phyloP scores from a whole-genome alignment of 2,888 invertebrate genomes.

The Dolichopus griseipennis region DNA sequence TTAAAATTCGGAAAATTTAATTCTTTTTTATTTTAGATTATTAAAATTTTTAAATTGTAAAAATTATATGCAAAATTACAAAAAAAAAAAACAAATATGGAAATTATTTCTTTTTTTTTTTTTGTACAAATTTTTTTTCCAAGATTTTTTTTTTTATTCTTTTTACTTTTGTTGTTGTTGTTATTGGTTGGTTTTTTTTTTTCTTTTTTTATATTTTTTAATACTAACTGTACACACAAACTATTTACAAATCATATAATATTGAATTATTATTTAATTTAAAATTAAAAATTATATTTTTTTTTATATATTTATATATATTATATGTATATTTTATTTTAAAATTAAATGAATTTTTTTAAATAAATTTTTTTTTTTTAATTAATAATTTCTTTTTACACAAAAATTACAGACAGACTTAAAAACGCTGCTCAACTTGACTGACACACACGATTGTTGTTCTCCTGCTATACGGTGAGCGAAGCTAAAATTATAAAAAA shows the following conservation, averaged over 20 bases:
- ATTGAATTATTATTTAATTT: neutral
- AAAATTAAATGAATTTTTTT: neutral
- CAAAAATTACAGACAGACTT: slow-evolving; percentile 3
- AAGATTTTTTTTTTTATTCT: neutral
- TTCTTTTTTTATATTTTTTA: neutral
- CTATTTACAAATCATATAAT: neutral
- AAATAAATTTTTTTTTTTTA: neutral
- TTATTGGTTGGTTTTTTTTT: neutral
- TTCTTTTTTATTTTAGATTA: neutral
- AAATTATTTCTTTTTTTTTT: too few species aligned
- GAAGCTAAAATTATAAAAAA: too few species aligned
- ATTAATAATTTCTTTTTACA: neutral
- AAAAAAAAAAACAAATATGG: neutral
- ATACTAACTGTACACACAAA: slow-evolving; percentile 3
- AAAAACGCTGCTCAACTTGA: slow-evolving; percentile 4
- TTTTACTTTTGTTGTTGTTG: neutral
- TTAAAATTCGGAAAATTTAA: neutral
- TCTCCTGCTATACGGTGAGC: neutral
- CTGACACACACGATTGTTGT: slow-evolving; percentile 6
- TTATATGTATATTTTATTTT: neutral
- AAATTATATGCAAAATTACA: neutral
- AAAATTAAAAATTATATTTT: slow-evolving; percentile 1
- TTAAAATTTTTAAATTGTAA: too few species aligned
- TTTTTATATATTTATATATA: neutral
- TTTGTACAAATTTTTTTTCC: neutral